Percentiles rank a stretch among this genome's conserved stretches.
These are phyloP conservation scores for Zaprionus camerounensis DNA, from an alignment of 1,140 invertebrate genomes.

Conservation along the genomic window DNA sequence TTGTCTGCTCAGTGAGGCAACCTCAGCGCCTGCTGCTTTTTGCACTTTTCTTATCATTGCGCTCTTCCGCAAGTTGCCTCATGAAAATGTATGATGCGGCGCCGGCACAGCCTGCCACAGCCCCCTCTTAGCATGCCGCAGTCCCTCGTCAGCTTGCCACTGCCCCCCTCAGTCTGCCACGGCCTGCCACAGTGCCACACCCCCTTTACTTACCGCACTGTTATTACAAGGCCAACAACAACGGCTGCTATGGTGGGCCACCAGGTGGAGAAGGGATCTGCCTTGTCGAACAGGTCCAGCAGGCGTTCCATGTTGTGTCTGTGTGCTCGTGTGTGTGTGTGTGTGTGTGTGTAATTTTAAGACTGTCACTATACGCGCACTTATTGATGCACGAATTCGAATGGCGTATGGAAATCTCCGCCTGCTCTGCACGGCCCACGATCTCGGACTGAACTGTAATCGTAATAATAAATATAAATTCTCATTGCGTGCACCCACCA, in stretches of 20 bases:
- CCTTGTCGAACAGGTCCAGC: conserved; percentile 76
- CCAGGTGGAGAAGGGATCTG: conserved; percentile 83
- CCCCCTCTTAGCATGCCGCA: background rate
- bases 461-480: conserved; percentile 73
- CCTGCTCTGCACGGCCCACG: conserved; percentile 54
- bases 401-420: conserved; percentile 1
- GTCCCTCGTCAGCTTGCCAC: background rate
- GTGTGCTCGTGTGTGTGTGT: background rate
- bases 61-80: conserved; percentile 54
- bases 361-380: conserved; percentile 25
- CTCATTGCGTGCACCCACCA: conserved; percentile 57
- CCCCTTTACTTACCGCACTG: conserved; percentile 70
- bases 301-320: conserved; percentile 58
- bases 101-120: background rate
- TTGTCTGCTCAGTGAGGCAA: conserved; percentile 25
- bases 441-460: conserved; percentile 60
- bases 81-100: conserved; percentile 53
- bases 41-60: conserved; percentile 42
- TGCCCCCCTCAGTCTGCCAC: background rate
- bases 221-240: conserved; percentile 74
- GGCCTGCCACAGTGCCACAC: no score
- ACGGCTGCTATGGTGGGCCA: conserved; percentile 81
- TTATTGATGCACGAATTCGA: conserved; percentile 56
- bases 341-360: conserved; percentile 11
- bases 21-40: conserved; percentile 10